These are phyloP conservation scores for Conchocele bisecta DNA, from an alignment of 2,888 invertebrate genomes.

Conservation along the genomic window DNA sequence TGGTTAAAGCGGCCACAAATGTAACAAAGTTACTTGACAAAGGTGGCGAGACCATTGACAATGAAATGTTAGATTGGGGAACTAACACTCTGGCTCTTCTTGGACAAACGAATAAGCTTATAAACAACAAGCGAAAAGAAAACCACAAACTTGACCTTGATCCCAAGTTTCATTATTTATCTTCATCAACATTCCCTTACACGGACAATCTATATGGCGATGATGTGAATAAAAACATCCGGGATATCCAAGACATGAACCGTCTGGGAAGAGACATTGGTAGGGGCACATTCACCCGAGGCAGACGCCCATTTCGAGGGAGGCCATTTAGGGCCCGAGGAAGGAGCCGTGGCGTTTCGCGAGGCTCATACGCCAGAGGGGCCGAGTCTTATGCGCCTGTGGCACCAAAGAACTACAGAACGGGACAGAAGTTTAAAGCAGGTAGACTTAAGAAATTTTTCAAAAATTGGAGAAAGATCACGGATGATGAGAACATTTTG, in stretches of 20 bases:
- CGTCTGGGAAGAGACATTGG: too few species aligned
- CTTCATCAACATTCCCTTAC: slow-evolving; percentile 22
- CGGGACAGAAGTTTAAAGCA: too few species aligned
- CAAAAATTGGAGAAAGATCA: slow-evolving; percentile 39
- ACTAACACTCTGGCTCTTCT: slow-evolving; percentile 34
- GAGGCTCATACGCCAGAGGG: too few species aligned
- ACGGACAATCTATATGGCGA: slow-evolving; percentile 34
- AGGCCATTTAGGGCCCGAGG: too few species aligned
- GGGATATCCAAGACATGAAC: neutral
- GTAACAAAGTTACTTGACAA: slow-evolving; percentile 27
- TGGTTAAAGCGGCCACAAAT: slow-evolving; percentile 21
- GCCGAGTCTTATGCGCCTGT: too few species aligned
- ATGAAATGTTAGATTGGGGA: slow-evolving; percentile 13
- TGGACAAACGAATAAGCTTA: slow-evolving; percentile 21
- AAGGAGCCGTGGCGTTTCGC: too few species aligned
- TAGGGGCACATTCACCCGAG: too few species aligned
- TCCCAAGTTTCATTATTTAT: slow-evolving; percentile 24
- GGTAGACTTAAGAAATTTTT: slow-evolving; percentile 13
- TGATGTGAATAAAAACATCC: neutral
- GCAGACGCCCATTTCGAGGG: too few species aligned
- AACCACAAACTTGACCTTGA: slow-evolving; percentile 28
- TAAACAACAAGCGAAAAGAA: slow-evolving; percentile 21
- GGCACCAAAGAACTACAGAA: too few species aligned
- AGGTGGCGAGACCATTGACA: neutral
- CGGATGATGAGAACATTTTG: slow-evolving; percentile 23